Conservation (phyloP, 1,140 invertebrate genomes). For the Drosophila dunni region DNA sequence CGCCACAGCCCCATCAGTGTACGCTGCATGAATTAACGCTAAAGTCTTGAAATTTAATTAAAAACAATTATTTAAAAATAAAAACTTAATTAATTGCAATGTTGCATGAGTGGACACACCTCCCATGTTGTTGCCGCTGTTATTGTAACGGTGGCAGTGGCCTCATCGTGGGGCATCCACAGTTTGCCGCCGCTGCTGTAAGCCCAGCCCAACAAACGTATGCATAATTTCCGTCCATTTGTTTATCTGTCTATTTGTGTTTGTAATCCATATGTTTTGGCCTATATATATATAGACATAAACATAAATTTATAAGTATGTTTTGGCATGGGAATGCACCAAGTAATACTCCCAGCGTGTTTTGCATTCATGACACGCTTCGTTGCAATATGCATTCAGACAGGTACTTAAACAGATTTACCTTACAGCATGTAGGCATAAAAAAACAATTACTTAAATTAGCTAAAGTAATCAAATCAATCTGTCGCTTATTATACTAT, state of each 20-base stretch:
- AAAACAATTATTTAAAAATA: conserved; percentile 83
- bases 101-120: conserved; percentile 78
- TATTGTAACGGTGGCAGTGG: conserved; percentile 78
- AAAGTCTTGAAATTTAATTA: conserved; percentile 77
- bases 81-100: conserved; percentile 81
- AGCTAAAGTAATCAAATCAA: conserved; percentile 1
- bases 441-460: conserved; percentile 40
- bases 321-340: conserved; percentile 35
- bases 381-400: conserved; percentile 29
- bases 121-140: conserved; percentile 42
- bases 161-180: conserved; percentile 71
- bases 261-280: conserved; percentile 37
- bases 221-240: conserved; percentile 32
- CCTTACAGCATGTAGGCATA: conserved; percentile 24
- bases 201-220: conserved; percentile 35
- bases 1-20: neutral
- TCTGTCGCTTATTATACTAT: no score
- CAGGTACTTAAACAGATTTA: conserved; percentile 18
- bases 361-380: conserved; percentile 20
- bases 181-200: conserved; percentile 39
- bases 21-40: conserved; percentile 73
- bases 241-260: neutral
- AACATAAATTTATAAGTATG: no score
- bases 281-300: conserved; percentile 23
- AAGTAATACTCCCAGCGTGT: neutral